These are phyloP conservation scores for Eulacestoma nigropectus DNA, from an alignment of 2,113 vertebrate genomes.

Conservation along the genomic window DNA sequence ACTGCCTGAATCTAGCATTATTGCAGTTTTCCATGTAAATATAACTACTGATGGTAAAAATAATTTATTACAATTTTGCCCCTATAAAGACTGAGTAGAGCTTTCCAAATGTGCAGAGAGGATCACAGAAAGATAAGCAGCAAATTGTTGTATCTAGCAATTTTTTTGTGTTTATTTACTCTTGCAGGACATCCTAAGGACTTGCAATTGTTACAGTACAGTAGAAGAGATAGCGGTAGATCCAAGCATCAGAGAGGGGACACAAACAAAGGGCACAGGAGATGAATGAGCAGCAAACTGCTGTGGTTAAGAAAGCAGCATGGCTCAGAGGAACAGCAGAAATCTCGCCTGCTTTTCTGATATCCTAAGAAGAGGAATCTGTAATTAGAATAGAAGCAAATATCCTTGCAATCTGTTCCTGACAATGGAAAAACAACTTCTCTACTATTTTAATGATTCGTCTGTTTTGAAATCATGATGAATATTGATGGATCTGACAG, in stretches of 20 bases:
- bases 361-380: neutral
- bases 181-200: neutral
- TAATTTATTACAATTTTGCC: neutral
- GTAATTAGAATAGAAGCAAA: neutral
- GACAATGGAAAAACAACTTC: neutral
- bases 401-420: neutral
- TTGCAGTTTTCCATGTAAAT: neutral
- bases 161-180: neutral
- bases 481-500: neutral
- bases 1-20: neutral
- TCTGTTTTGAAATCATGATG: neutral
- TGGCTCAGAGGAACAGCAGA: neutral
- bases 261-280: neutral
- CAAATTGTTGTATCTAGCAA: neutral
- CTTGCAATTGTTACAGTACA: neutral
- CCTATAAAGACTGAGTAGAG: neutral
- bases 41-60: neutral
- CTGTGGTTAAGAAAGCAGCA: neutral
- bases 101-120: neutral
- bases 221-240: neutral
- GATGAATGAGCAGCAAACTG: neutral
- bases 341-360: neutral
- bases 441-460: neutral
- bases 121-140: neutral
- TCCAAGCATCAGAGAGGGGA: neutral